These are phyloP conservation scores for Saturnia pavonia DNA, from an alignment of 2,888 invertebrate species.

Conservation along the genomic window DNA sequence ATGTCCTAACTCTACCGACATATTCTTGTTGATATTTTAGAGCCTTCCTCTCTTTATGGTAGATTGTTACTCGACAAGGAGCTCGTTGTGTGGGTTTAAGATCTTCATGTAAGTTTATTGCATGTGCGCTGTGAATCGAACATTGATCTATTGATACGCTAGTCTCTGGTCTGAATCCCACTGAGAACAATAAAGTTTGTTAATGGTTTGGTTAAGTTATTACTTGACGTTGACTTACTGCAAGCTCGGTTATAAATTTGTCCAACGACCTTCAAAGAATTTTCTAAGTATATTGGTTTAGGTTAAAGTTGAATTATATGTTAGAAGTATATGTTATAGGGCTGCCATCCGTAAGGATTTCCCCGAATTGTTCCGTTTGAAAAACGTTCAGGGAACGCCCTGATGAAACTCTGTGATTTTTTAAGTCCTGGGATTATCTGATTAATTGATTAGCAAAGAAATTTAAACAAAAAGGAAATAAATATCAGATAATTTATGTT, in stretches of 20 bases:
- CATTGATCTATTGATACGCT: slow-evolving; percentile 4
- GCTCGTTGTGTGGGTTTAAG: slow-evolving; percentile 12
- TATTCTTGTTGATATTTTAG: slow-evolving; percentile 38
- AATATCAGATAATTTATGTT: too few species aligned
- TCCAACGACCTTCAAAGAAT: not conserved
- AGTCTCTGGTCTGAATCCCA: not conserved
- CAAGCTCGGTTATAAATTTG: slow-evolving; percentile 1
- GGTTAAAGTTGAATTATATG: too few species aligned
- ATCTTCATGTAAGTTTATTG: not conserved
- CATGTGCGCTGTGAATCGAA: not conserved
- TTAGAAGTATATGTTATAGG: not conserved
- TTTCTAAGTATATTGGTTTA: slow-evolving; percentile 6
- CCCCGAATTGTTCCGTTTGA: too few species aligned
- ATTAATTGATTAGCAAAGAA: too few species aligned
- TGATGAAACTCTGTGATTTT: too few species aligned
- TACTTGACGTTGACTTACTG: slow-evolving; percentile 7
- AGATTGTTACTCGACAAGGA: slow-evolving; percentile 14
- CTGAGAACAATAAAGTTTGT: slow-evolving; percentile 12
- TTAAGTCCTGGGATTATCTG: too few species aligned
- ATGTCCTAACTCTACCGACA: slow-evolving; percentile 37
- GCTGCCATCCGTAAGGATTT: too few species aligned
- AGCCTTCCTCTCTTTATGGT: slow-evolving; percentile 21
- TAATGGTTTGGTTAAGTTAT: slow-evolving; percentile 8
- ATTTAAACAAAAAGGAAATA: too few species aligned
- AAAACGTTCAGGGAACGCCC: too few species aligned